These are phyloP conservation scores for Willowsia nigromaculata DNA, from an alignment of 2,888 invertebrate species.

Conservation along the genomic window DNA sequence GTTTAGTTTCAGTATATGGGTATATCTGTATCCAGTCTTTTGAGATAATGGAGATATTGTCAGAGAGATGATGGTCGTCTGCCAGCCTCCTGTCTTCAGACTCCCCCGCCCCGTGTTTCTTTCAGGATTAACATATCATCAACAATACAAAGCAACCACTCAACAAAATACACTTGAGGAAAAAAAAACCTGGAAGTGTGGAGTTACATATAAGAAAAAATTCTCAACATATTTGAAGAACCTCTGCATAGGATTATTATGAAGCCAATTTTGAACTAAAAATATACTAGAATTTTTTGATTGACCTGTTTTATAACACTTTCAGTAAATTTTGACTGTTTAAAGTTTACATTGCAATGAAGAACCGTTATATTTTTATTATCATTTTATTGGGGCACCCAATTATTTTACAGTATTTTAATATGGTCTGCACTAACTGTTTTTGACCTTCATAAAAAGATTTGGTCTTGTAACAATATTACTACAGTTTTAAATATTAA, in stretches of 20 bases:
- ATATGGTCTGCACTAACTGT: neutral
- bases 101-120: constrained; percentile 41
- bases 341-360: too few species aligned
- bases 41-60: neutral
- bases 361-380: neutral
- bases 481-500: neutral
- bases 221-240: too few species aligned
- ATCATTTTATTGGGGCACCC: constrained; percentile 18
- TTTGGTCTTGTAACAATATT: neutral
- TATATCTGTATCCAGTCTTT: neutral
- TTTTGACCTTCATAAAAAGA: too few species aligned
- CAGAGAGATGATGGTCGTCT: constrained; percentile 36
- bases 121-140: constrained; percentile 8
- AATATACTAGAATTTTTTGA: too few species aligned
- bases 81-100: constrained; percentile 49
- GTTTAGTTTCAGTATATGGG: neutral
- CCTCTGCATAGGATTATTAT: too few species aligned
- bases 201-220: too few species aligned
- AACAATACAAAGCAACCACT: neutral
- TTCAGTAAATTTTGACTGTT: too few species aligned
- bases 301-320: too few species aligned
- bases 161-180: neutral
- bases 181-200: neutral
- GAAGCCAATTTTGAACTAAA: too few species aligned
- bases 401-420: neutral